A percentile compares a stretch with the other conserved stretches of the same genome.
Conservation (phyloP, 2,888 invertebrate genomes). For the Allacma fusca region DNA sequence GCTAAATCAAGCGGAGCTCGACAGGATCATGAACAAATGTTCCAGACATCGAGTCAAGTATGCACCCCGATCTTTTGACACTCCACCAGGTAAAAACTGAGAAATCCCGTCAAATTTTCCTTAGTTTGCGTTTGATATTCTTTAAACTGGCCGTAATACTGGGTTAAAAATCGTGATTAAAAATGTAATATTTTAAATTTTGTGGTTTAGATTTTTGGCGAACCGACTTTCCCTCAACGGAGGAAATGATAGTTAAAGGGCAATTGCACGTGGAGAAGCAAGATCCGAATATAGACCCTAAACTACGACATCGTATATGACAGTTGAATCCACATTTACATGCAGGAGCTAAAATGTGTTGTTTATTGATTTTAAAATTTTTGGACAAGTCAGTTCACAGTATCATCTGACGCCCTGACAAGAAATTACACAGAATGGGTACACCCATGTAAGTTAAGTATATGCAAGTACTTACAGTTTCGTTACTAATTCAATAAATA, state of each 20-base stretch:
- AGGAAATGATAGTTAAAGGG: slow-evolving; percentile 13
- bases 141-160: not conserved
- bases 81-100: slow-evolving; percentile 30
- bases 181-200: not conserved
- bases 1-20: not conserved
- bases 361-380: no score
- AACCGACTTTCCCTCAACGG: slow-evolving; percentile 29
- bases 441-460: no score
- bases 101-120: not conserved
- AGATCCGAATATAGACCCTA: slow-evolving; percentile 18
- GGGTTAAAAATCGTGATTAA: no score
- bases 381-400: no score
- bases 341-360: no score
- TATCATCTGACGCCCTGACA: no score
- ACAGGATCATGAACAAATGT: slow-evolving; percentile 27
- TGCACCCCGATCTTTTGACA: not conserved
- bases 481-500: no score
- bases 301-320: slow-evolving; percentile 9
- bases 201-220: slow-evolving; percentile 30
- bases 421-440: no score
- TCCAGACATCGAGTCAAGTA: slow-evolving; percentile 23
- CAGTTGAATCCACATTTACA: no score
- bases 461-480: no score
- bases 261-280: slow-evolving; percentile 4
- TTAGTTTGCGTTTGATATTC: not conserved